Conservation (phyloP, 2,797 vertebrate genomes). For the Phylloscopus collybita region DNA sequence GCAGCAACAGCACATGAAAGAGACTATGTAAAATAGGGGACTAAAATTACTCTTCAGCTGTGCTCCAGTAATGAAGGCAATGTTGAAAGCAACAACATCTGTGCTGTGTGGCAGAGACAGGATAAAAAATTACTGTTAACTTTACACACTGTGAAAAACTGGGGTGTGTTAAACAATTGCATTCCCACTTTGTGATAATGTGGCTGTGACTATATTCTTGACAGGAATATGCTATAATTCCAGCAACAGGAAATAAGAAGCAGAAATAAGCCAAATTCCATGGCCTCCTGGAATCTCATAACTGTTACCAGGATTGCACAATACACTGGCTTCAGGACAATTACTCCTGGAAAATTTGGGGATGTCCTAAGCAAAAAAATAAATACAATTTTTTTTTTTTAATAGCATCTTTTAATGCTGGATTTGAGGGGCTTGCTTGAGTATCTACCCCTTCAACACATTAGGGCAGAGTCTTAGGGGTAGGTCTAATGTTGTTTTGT, state of each 20-base stretch:
- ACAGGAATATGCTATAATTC: not conserved
- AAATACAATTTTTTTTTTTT: no score
- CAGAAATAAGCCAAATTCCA: slow-evolving; percentile 1
- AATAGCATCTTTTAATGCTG: not conserved
- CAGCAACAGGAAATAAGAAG: not conserved
- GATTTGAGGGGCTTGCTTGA: not conserved
- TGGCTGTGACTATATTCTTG: not conserved
- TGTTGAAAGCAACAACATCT: slow-evolving; percentile 25
- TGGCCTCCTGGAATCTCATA: not conserved
- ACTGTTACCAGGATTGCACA: not conserved
- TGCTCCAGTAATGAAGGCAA: not conserved
- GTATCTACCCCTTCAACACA: not conserved
- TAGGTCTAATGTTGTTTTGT: not conserved
- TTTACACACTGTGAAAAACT: not conserved
- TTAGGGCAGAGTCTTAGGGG: not conserved
- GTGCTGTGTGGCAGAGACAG: not conserved
- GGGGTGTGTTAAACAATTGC: not conserved
- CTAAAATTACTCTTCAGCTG: slow-evolving; percentile 37
- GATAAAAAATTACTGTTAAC: not conserved
- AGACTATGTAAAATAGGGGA: not conserved
- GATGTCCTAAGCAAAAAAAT: not conserved
- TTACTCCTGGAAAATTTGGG: not conserved
- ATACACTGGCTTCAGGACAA: not conserved
- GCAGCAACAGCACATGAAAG: not conserved
- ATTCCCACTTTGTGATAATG: not conserved